Conservation (phyloP, 2,888 invertebrate genomes). For the Leucania comma region DNA sequence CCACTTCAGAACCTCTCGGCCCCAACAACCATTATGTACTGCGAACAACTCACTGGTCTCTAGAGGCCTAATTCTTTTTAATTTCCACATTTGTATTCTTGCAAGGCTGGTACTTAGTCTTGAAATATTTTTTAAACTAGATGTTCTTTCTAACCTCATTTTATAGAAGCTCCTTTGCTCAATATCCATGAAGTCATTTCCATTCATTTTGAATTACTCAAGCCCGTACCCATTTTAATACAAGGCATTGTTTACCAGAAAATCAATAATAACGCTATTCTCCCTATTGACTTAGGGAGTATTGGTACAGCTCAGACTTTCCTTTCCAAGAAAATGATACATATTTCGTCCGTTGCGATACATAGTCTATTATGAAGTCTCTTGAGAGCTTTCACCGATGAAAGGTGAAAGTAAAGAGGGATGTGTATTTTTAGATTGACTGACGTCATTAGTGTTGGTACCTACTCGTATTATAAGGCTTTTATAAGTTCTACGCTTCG, state of each 20-base stretch:
- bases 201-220: not conserved
- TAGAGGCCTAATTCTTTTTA: not conserved
- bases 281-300: slow-evolving; percentile 19
- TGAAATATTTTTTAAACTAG: not conserved
- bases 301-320: slow-evolving; percentile 2
- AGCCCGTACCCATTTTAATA: not conserved
- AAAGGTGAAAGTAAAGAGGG: slow-evolving; percentile 35
- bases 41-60: too few relatives aligned
- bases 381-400: slow-evolving; percentile 12
- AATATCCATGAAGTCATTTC: not conserved
- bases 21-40: too few relatives aligned
- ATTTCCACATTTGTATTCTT: not conserved
- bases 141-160: not conserved
- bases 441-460: slow-evolving; percentile 24
- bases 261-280: slow-evolving; percentile 3
- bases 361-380: slow-evolving; percentile 12
- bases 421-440: slow-evolving; percentile 41
- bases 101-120: not conserved
- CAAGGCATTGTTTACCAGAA: slow-evolving; percentile 4
- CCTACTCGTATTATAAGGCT: slow-evolving; percentile 25
- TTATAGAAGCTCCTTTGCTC: not conserved
- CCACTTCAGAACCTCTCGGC: too few relatives aligned
- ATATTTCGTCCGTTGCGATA: slow-evolving; percentile 8
- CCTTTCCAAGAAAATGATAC: slow-evolving; percentile 13
- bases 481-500: not conserved